phyloP scores from a whole-genome alignment of 2,797 vertebrate genomes.

The Bovichtus variegatus region DNA sequence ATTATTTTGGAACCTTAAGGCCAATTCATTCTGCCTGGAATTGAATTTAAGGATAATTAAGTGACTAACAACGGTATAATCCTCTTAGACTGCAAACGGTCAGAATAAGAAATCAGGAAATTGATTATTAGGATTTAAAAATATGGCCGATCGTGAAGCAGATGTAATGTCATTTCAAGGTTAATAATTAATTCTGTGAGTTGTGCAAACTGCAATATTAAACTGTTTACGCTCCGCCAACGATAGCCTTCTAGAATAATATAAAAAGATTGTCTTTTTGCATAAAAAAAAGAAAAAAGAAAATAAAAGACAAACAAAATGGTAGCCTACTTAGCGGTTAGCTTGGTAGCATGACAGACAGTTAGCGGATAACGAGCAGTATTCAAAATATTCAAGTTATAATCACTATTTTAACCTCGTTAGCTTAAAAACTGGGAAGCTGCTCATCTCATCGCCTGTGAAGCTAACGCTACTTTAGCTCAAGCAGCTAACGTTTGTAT shows the following conservation, averaged over 20 bases:
- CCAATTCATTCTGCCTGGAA: slow-evolving; percentile 40
- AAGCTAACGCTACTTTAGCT: background rate
- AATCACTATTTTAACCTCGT: background rate
- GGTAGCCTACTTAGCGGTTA: background rate
- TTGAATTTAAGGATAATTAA: slow-evolving; percentile 49
- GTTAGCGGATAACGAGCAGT: background rate
- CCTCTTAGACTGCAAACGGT: slow-evolving; percentile 23
- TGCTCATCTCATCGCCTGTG: background rate
- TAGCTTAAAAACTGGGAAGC: background rate
- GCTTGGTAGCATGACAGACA: background rate
- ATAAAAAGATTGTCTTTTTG: too few relatives aligned
- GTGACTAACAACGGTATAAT: slow-evolving; percentile 20
- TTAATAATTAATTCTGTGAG: background rate
- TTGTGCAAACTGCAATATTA: background rate
- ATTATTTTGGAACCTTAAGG: slow-evolving; percentile 32
- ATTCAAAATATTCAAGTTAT: background rate
- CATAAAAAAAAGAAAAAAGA: background rate
- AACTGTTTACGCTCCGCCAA: background rate
- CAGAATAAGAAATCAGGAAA: slow-evolving; percentile 13
- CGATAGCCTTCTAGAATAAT: too few relatives aligned
- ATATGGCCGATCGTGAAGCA: background rate
- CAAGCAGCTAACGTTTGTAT: background rate
- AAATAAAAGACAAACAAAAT: background rate
- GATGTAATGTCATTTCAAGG: background rate
- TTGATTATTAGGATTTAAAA: background rate